Percentiles rank a stretch among this genome's conserved stretches.
These are phyloP conservation scores for Cepaea hortensis DNA, from an alignment of 2,888 invertebrate genomes.

Conservation along the genomic window DNA sequence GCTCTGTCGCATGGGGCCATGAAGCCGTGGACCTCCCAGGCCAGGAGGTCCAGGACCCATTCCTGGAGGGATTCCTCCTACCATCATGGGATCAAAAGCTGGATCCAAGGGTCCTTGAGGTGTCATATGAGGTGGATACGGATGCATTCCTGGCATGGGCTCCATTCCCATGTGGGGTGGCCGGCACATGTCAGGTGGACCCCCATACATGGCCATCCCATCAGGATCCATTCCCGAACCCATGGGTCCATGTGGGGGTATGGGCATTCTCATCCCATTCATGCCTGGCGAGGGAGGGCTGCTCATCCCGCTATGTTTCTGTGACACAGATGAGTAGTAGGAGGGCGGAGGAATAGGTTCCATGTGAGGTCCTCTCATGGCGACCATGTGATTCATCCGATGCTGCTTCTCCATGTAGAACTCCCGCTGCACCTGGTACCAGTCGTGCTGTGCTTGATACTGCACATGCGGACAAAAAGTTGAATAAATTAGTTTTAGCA, in stretches of 20 bases:
- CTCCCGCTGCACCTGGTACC: conserved; percentile 93
- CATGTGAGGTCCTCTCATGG: conserved; percentile 54
- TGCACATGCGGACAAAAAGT: not conserved
- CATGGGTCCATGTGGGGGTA: conserved; percentile 52
- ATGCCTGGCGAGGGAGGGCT: conserved; percentile 67
- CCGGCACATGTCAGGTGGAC: conserved; percentile 51
- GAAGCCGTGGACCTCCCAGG: conserved; percentile 22
- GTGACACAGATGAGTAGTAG: conserved; percentile 70
- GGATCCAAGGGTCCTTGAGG: conserved; percentile 56
- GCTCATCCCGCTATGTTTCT: conserved; percentile 68
- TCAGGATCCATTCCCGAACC: conserved; percentile 57
- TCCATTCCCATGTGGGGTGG: conserved; percentile 51
- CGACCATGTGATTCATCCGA: conserved; percentile 43
- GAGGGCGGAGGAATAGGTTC: conserved; percentile 65
- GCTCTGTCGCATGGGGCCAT: conserved; percentile 53
- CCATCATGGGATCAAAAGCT: conserved; percentile 36
- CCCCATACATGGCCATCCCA: conserved; percentile 41
- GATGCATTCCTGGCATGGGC: conserved; percentile 53
- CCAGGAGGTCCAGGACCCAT: conserved; percentile 37
- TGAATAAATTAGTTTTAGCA: conserved; percentile 75
- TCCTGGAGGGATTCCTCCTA: conserved; percentile 46
- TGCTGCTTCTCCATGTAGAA: conserved; percentile 75
- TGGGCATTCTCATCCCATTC: conserved; percentile 57
- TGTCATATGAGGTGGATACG: conserved; percentile 58
- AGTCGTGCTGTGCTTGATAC: conserved; percentile 85